phyloP scores from a whole-genome alignment of 2,797 vertebrate species.

The Corythornis leucogaster region DNA sequence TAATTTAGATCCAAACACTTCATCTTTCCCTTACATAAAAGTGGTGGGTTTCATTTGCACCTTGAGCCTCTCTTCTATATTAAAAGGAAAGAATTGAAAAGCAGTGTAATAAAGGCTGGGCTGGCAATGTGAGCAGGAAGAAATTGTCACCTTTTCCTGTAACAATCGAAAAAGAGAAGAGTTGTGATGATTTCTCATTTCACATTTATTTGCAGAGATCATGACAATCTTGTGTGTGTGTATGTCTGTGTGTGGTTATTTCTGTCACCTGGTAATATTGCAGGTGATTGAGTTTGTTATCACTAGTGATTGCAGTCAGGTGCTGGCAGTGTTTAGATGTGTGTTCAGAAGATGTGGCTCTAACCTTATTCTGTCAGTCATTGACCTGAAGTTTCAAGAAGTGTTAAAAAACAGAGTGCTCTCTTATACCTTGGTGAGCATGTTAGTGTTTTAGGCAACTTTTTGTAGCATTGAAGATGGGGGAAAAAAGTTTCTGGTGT shows the following conservation, averaged over 20 bases:
- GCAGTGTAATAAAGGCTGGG: not conserved
- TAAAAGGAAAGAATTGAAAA: not conserved
- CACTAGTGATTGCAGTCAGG: not conserved
- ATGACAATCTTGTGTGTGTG: not conserved
- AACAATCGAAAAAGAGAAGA: not conserved
- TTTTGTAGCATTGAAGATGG: not conserved
- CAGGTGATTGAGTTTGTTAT: not conserved
- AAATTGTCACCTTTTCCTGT: not conserved
- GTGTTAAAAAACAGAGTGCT: not conserved
- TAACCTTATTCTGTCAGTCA: conserved; percentile 8
- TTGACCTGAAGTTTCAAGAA: not conserved
- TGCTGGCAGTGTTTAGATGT: not conserved
- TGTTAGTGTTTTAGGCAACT: not conserved
- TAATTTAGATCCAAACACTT: not conserved
- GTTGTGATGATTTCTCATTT: not conserved
- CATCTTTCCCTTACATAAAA: not conserved
- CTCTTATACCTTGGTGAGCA: not conserved
- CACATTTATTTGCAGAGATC: not conserved
- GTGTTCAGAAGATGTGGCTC: not conserved
- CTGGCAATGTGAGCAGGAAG: not conserved
- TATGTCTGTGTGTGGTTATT: not conserved
- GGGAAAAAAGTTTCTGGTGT: not conserved
- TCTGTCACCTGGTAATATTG: not conserved
- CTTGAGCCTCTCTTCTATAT: not conserved
- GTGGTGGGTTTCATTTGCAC: not conserved